A percentile compares a stretch with the other conserved stretches of the same genome.
phyloP scores from a whole-genome alignment of 2,797 vertebrate species.

The Mallotus villosus region DNA sequence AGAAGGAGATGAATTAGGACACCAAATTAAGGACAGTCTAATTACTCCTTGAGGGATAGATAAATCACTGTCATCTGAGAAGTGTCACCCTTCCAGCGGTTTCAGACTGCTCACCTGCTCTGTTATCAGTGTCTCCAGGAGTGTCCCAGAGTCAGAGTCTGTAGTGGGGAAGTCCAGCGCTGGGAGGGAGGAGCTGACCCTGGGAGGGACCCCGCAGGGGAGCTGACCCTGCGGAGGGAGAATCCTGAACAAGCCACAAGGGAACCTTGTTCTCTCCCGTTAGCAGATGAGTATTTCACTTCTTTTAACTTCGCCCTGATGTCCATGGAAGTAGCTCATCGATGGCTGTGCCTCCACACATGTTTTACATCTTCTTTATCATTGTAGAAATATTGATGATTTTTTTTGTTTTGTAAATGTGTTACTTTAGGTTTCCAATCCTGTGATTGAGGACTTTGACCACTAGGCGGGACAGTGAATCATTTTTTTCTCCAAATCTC shows the following conservation, averaged over 20 bases:
- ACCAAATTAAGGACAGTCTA: constrained; percentile 49
- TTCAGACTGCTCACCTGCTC: constrained; percentile 39
- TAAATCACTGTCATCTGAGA: constrained; percentile 57
- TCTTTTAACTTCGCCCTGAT: no score
- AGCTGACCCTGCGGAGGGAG: no score
- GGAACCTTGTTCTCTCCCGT: no score
- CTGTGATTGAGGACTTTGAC: constrained; percentile 44
- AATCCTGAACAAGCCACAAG: no score
- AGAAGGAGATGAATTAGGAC: constrained; percentile 48
- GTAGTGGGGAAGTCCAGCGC: background rate
- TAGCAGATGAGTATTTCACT: no score
- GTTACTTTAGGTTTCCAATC: background rate
- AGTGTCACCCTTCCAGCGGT: constrained; percentile 20
- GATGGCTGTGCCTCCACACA: no score
- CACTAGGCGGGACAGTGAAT: constrained; percentile 69
- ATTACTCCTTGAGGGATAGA: constrained; percentile 55
- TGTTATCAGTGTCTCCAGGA: background rate
- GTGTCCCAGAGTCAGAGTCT: background rate
- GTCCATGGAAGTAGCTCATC: no score
- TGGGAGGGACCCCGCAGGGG: no score
- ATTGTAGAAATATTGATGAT: background rate
- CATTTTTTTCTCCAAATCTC: constrained; percentile 26
- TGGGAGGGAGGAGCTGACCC: background rate
- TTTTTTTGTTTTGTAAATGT: background rate
- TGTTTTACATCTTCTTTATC: no score